Evolutionary conservation across 2,113 vertebrate species (phyloP).

Genomic region (Nannobrachium achirus): DNA sequence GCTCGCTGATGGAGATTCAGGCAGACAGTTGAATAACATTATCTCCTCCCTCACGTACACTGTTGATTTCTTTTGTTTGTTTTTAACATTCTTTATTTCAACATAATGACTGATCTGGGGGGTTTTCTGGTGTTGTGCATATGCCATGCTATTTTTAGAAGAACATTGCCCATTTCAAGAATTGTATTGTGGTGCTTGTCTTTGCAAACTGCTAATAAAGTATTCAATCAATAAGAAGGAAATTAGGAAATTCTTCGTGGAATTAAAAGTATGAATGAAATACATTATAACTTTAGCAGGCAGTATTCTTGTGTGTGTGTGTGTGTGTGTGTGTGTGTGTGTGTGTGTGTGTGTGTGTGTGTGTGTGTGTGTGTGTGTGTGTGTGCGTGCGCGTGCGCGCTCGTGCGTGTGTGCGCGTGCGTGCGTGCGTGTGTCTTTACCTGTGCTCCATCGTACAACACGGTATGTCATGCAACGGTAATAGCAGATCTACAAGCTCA

Average conservation of each 20-base stretch:
- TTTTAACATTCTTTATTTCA: constrained; percentile 32
- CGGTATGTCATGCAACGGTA: no score
- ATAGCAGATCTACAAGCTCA: no score
- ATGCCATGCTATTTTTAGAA: constrained; percentile 5
- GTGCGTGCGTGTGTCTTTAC: neutral
- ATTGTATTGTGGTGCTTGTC: constrained; percentile 19
- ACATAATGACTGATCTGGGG: constrained; percentile 42
- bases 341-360: neutral
- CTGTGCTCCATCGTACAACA: no score
- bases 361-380: neutral
- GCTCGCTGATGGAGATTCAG: constrained; percentile 63
- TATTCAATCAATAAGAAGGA: no score
- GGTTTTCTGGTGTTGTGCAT: neutral
- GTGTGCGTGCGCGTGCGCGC: neutral
- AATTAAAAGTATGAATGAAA: no score
- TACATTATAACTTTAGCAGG: no score
- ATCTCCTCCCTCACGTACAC: constrained; percentile 48
- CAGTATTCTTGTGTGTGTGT: neutral
- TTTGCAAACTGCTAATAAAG: no score
- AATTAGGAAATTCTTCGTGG: no score
- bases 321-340: neutral
- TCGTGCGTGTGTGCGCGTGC: neutral
- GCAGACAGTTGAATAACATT: constrained; percentile 67
- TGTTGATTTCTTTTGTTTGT: constrained; percentile 42
- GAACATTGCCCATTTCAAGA: neutral